These are phyloP conservation scores for Cyprinus carpio DNA, from an alignment of 2,113 vertebrate species.

Conservation along the genomic window DNA sequence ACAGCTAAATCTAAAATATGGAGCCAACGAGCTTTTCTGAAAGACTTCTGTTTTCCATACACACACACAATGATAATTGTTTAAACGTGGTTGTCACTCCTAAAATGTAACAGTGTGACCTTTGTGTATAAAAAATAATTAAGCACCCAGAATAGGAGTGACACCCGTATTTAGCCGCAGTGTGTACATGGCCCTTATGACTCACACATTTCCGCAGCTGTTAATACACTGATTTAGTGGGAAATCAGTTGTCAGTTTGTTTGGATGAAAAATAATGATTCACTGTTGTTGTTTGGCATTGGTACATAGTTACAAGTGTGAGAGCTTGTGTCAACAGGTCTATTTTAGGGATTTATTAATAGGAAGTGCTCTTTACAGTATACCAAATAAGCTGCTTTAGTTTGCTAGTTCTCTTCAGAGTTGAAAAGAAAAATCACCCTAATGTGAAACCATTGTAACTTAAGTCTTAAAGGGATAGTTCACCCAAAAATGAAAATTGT, in stretches of 20 bases:
- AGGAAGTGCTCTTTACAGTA: background rate
- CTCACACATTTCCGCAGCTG: background rate
- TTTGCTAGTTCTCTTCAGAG: background rate
- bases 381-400: background rate
- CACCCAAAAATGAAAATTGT: too few relatives aligned
- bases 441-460: background rate
- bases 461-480: background rate
- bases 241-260: background rate
- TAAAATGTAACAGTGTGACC: background rate
- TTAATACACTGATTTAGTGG: background rate
- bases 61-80: background rate
- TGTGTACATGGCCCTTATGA: background rate
- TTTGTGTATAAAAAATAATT: background rate
- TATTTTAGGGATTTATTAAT: constrained; percentile 9
- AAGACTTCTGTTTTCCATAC: background rate
- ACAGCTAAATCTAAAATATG: background rate
- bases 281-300: background rate
- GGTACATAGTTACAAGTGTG: background rate
- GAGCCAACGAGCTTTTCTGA: background rate
- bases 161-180: background rate
- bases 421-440: background rate
- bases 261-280: constrained; percentile 17
- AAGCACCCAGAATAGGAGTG: background rate
- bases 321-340: background rate
- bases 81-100: background rate